Conservation (phyloP, 2,797 vertebrate species). For the Sebastes umbrosus region DNA sequence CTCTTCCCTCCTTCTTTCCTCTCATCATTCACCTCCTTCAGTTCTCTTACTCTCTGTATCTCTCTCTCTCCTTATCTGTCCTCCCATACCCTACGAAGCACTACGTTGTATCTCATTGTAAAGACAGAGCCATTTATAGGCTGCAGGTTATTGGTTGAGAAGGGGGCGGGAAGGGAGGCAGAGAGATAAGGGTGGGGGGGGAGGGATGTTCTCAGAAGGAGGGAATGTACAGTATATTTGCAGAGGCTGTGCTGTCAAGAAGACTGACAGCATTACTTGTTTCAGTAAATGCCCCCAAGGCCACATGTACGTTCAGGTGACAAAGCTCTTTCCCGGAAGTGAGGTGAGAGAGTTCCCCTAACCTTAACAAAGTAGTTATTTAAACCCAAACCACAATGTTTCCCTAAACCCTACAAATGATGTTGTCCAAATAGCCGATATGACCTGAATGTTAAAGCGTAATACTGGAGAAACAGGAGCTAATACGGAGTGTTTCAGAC, state of each 20-base stretch:
- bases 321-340: neutral
- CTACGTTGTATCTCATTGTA: constrained; percentile 30
- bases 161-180: constrained; percentile 2
- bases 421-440: neutral
- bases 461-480: too few species aligned
- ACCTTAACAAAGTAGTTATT: neutral
- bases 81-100: constrained; percentile 2
- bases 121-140: constrained; percentile 39
- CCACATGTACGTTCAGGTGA: neutral
- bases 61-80: constrained; percentile 31
- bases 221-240: neutral
- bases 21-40: neutral
- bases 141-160: constrained; percentile 47
- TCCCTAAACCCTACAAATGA: neutral
- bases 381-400: neutral
- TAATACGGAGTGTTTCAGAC: too few species aligned
- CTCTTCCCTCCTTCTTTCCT: neutral
- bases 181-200: neutral
- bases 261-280: neutral
- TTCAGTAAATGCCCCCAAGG: neutral
- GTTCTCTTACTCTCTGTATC: neutral
- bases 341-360: neutral
- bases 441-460: too few species aligned
- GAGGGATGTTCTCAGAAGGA: neutral
- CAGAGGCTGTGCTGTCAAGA: neutral